Evolutionary conservation across 2,888 invertebrate species (phyloP).

Genomic region (Choreutis nemorana): DNA sequence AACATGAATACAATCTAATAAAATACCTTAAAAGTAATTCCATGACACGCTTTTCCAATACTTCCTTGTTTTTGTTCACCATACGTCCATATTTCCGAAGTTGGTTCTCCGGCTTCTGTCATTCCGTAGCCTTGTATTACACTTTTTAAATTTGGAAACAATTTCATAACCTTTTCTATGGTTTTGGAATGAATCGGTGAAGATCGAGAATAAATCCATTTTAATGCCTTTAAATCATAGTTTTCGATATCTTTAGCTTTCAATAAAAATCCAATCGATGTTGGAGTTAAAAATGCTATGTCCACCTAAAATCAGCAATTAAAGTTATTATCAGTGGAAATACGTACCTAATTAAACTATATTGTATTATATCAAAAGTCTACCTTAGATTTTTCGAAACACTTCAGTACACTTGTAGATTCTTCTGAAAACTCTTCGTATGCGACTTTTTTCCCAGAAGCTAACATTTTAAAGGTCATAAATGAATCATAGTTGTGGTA

Average conservation of each 20-base stretch:
- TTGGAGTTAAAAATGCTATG: conserved; percentile 32
- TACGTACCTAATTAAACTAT: conserved; percentile 6
- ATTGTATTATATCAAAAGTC: conserved; percentile 11
- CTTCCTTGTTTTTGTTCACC: conserved; percentile 38
- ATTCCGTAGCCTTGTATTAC: conserved; percentile 44
- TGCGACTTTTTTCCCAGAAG: conserved; percentile 30
- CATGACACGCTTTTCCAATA: conserved; percentile 38
- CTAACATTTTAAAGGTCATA: conserved; percentile 37
- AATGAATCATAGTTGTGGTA: conserved; percentile 43
- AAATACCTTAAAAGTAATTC: conserved; percentile 33
- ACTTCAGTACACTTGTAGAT: too few relatives aligned
- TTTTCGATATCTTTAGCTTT: conserved; percentile 23
- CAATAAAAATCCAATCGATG: conserved; percentile 24
- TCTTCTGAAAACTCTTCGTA: too few relatives aligned
- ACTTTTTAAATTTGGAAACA: conserved; percentile 26
- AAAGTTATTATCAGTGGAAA: conserved; percentile 10
- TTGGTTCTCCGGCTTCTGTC: conserved; percentile 42
- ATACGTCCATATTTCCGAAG: conserved; percentile 36
- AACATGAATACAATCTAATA: too few relatives aligned
- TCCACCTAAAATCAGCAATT: conserved; percentile 26
- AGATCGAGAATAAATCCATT: conserved; percentile 36
- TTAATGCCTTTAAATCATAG: conserved; percentile 30
- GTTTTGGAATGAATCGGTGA: conserved; percentile 37
- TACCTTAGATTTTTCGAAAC: conserved; percentile 26
- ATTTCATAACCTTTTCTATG: conserved; percentile 31